Evolutionary conservation across 2,888 invertebrate species (phyloP), one percentile per base, ranked within the genome.

Genomic region (Synergus gifuensis): DNA sequence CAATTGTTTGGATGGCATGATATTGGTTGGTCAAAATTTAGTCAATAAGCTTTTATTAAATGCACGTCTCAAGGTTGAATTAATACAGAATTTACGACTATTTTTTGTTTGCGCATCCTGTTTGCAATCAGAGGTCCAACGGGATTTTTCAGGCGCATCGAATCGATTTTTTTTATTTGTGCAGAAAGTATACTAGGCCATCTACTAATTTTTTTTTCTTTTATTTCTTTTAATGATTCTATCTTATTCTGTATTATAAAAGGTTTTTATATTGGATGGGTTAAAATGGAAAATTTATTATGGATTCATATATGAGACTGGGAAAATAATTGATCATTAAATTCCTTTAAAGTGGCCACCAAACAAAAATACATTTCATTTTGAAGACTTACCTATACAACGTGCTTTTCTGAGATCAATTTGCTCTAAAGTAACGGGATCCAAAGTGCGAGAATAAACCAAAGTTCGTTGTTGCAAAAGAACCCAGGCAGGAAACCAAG

Each of bases 401-500:
- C 97, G 94, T 0, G 97, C 97, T 93, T 97, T 97, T 76, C 97
- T 93, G 78, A 97, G 93, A 92, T 97, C 97, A 85, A 97, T 93
- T 76, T 93, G 93, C 91, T 95, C 94, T 12, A 95, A 93, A 22
- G 93, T 62, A 93, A 92, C 58, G 93, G 94, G 91, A 73, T 93
- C 93, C 11, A 93, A 92, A 44, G 88, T 86, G 80, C 89, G 89
- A 77, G 94, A 94, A 88, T 95, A 96, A 79, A 94, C 93, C 67
- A 96, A 91, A 49, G 93, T 94, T 18, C 96, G 93, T 76, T 96
- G 94, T 79, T 95, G 94, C 49, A 97, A 93, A 88, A 97, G 94
- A 77, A 97, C 88, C 97, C 97, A 97, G 0, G 96, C 95, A n/a
- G 96, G 95, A 54, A 94, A 94, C 97, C 97, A 97, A 78, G 94